Conservation (phyloP, 2,113 vertebrate species). For the Narcine bancroftii region DNA sequence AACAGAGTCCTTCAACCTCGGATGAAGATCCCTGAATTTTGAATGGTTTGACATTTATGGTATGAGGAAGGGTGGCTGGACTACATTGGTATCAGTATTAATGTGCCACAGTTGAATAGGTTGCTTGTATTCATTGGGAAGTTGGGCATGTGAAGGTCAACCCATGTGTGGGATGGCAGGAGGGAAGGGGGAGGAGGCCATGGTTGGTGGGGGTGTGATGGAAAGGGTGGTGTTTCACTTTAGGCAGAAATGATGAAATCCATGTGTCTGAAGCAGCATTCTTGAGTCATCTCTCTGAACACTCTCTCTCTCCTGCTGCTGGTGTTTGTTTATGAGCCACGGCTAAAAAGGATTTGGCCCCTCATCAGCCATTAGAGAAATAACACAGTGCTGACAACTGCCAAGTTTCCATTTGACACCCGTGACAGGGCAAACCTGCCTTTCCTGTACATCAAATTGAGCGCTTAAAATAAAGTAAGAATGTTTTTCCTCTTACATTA, state of each 20-base stretch:
- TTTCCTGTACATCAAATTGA: not conserved
- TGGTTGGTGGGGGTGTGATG: too few species aligned
- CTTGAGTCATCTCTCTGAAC: conserved; percentile 38
- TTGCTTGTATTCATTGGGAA: not conserved
- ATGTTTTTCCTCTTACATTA: not conserved
- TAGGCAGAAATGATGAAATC: not conserved
- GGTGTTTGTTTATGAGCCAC: conserved; percentile 55
- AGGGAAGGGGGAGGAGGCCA: too few species aligned
- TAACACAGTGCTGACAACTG: conserved; percentile 54
- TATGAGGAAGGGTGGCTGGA: too few species aligned
- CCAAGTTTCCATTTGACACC: conserved; percentile 47
- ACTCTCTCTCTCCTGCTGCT: conserved; percentile 44
- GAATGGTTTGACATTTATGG: too few species aligned
- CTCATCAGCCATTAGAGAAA: conserved; percentile 44
- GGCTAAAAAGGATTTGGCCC: conserved; percentile 39
- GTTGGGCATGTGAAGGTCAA: not conserved
- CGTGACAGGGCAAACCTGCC: conserved; percentile 3
- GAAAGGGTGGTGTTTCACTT: not conserved
- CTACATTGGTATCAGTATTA: too few species aligned
- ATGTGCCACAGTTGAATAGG: not conserved
- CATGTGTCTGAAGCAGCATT: not conserved
- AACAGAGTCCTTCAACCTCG: too few species aligned
- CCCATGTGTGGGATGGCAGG: too few species aligned
- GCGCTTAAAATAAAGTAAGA: conserved; percentile 7
- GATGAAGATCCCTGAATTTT: too few species aligned